phyloP scores from a whole-genome alignment of 2,113 vertebrate genomes.

The Scolopax mira region DNA sequence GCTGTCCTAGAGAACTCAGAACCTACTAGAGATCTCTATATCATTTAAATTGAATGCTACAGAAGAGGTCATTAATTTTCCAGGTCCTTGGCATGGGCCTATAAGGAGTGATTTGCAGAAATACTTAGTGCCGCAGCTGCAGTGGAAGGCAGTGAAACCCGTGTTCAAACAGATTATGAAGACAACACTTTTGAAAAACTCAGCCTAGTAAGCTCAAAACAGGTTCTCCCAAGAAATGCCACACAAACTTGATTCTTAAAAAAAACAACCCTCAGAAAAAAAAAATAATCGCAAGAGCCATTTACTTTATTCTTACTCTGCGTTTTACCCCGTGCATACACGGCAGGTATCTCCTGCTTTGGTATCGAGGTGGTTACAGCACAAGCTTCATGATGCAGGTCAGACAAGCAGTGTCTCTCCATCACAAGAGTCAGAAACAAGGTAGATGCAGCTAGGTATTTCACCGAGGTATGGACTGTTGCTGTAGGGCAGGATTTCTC shows the following conservation, averaged over 20 bases:
- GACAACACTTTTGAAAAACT: slow-evolving; percentile 18
- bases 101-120: slow-evolving; percentile 29
- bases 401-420: background rate
- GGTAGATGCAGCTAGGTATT: background rate
- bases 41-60: background rate
- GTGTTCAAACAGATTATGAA: background rate
- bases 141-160: background rate
- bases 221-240: slow-evolving; percentile 7
- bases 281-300: background rate
- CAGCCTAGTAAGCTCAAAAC: background rate
- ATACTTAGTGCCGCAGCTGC: slow-evolving; percentile 10
- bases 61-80: slow-evolving; percentile 20
- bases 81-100: background rate
- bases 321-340: background rate
- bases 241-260: background rate
- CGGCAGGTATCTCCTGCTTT: background rate
- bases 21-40: background rate
- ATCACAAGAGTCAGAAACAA: background rate
- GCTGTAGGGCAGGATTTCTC: background rate
- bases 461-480: background rate
- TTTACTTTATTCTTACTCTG: background rate
- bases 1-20: background rate
- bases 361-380: background rate
- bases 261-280: background rate
- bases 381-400: background rate